Evolutionary conservation across 1,140 invertebrate species (phyloP), one percentile per base, ranked within the genome.

Genomic region (Littorina saxatilis): DNA sequence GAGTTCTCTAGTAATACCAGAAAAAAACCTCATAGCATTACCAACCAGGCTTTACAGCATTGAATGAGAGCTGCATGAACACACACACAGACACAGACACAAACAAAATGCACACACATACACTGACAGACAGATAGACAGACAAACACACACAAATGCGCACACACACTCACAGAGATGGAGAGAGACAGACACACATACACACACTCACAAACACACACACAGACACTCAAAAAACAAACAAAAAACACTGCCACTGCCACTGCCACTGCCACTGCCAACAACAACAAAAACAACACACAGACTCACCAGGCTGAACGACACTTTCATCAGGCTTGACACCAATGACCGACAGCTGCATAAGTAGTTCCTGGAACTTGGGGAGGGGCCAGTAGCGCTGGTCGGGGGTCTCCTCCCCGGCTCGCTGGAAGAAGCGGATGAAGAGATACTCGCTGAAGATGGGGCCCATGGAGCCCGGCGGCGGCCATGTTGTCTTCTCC

Each of bases 401-500:
- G 76, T 89, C 87, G 4, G 83, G 43, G 0, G 87, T 87, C 50
- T 83, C 84, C 61, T 89, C 88, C 61, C 86, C 68, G 79, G 81
- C 52, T 47, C 17, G 66, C 85, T 58, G 61, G 58, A 86, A 84
- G 76, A 90, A 90, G 35, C 89, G 78, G 52, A 91, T 87, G 80
- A 87, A 92, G 4, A 92, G 81, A 73, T 90, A 91, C 76, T 92
- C 91, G 63, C 88, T 89, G 83, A 92, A 90, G 27, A 92, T 89
- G n/a, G 91, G 91, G 23, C 91, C 91, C 89, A 91, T 91, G 11
- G 88, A 87, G 13, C 91, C 90, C n/a, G 82, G 68, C 23, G 91
- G 91, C 23, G 91, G 91, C 91, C 91, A 91, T 9, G 58, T 29
- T 82, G 87, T 86, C 68, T 88, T 89, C 79, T 91, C 91, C 86